A percentile compares a stretch with the other conserved stretches of the same genome.
These are phyloP conservation scores for Corvus moneduloides DNA, from an alignment of 2,113 vertebrate species.

Conservation along the genomic window DNA sequence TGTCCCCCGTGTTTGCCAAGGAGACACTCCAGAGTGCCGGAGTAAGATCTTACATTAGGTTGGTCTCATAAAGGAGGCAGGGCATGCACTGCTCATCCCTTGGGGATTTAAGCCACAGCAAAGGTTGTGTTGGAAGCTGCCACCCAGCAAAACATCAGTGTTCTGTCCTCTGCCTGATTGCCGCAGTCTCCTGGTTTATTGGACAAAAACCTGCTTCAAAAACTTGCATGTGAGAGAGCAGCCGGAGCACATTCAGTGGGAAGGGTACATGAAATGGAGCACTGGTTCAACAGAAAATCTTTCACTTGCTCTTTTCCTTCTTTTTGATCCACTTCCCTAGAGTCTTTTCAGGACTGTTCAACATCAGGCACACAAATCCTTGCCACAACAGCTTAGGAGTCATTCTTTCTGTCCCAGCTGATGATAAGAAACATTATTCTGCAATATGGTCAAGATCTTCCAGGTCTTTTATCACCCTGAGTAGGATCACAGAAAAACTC, in stretches of 20 bases:
- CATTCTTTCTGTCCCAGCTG: not conserved
- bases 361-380: not conserved
- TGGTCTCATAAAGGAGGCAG: not conserved
- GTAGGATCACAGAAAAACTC: not conserved
- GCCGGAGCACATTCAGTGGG: accelerated
- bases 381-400: not conserved
- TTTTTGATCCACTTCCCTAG: not conserved
- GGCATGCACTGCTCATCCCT: not conserved
- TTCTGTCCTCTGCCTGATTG: not conserved
- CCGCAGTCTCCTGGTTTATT: not conserved
- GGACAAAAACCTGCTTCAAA: not conserved
- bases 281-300: not conserved
- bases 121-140: not conserved
- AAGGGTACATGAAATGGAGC: not conserved
- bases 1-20: not conserved
- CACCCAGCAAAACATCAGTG: not conserved
- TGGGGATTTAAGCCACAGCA: not conserved
- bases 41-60: not conserved
- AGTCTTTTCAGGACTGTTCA: not conserved
- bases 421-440: not conserved
- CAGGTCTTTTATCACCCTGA: not conserved
- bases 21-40: not conserved
- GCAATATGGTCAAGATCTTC: not conserved
- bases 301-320: not conserved
- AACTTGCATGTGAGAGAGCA: not conserved